These are phyloP conservation scores for Callithrix jacchus DNA, from an alignment of 2,113 vertebrate species.

Conservation along the genomic window DNA sequence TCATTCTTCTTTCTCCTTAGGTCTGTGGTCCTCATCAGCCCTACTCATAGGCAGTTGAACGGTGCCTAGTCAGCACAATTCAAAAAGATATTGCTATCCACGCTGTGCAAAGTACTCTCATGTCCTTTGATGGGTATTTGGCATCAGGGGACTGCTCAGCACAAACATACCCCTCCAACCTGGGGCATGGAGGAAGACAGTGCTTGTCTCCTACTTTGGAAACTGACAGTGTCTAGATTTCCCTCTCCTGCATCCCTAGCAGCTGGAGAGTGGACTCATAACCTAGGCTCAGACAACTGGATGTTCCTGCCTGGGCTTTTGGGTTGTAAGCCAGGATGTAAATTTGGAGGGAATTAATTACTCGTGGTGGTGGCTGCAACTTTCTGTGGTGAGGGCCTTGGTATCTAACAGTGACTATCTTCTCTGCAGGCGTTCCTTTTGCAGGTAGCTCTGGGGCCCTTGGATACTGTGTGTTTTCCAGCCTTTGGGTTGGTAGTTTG, in stretches of 20 bases:
- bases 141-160: neutral
- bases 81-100: neutral
- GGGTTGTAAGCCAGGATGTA: neutral
- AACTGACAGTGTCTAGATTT: neutral
- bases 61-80: conserved; percentile 56
- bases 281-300: neutral
- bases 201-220: neutral
- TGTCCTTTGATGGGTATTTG: neutral
- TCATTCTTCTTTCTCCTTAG: conserved; percentile 77
- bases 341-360: neutral
- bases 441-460: neutral
- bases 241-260: neutral
- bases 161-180: neutral
- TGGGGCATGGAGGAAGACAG: neutral
- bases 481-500: neutral
- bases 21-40: conserved; percentile 70
- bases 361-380: neutral
- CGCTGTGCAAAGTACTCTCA: neutral
- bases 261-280: neutral
- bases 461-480: neutral
- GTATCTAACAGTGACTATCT: neutral
- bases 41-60: conserved; percentile 66
- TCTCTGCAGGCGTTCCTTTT: neutral
- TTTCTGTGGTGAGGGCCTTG: neutral
- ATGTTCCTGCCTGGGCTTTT: neutral